These are phyloP conservation scores for Pollenia amentaria DNA, from an alignment of 2,888 invertebrate species.

Conservation along the genomic window DNA sequence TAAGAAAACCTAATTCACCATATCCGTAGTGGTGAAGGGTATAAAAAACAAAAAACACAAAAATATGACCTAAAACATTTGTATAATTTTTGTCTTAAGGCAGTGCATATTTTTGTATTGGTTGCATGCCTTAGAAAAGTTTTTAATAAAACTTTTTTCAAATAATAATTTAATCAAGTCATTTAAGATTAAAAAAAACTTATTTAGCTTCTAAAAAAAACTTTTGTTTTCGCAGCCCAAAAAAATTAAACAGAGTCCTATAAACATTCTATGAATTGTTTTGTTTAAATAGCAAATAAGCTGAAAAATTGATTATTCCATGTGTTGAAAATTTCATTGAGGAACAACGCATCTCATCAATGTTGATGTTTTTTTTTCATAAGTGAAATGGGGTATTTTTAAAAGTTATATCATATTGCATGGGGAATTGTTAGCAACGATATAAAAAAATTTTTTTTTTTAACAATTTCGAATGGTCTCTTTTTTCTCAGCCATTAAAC, in stretches of 20 bases:
- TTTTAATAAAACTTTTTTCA: no score
- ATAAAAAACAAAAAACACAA: no score
- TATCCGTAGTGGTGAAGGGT: no score
- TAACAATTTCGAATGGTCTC: neutral
- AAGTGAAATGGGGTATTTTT: neutral
- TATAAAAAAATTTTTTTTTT: neutral
- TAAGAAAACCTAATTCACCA: no score
- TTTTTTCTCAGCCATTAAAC: slow-evolving; percentile 25
- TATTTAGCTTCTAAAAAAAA: neutral
- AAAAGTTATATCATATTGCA: slow-evolving; percentile 6
- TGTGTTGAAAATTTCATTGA: neutral
- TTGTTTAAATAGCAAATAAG: neutral
- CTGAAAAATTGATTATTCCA: neutral
- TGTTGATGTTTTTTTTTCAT: neutral
- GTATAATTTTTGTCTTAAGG: no score
- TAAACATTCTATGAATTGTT: neutral
- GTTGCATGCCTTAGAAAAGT: no score
- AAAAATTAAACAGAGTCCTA: neutral
- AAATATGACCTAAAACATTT: no score
- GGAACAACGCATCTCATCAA: slow-evolving; percentile 5
- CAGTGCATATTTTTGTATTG: no score
- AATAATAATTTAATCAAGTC: no score
- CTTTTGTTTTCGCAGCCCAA: no score
- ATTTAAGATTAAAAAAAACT: no score
- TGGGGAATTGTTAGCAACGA: slow-evolving; percentile 31